Evolutionary conservation across 2,797 vertebrate genomes (phyloP), one percentile per base, ranked within the genome.

Genomic region (Eremophila alpestris): DNA sequence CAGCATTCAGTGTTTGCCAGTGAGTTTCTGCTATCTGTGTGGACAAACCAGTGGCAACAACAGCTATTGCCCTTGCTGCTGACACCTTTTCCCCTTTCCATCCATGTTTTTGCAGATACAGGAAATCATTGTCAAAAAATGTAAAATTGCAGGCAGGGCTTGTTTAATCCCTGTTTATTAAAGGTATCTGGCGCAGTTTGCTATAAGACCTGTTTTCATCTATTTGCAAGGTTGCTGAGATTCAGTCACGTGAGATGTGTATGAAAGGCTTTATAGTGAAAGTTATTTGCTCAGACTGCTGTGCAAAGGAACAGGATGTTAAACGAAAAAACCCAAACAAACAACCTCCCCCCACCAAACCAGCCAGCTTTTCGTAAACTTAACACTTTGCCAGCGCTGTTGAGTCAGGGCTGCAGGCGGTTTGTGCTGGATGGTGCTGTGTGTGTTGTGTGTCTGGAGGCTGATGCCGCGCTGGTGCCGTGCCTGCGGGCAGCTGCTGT

Each of bases 201-300:
- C 58, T 75, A 0, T 26, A 32, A 83, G 43, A 75, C 30, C 8
- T 20, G 6, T 45, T 91, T 73, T 67, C 41, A 52, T 62, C 63
- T 51, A 0, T 38, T 77, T 40, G 73, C 36, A 75, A 22, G 29
- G 63, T 87, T 80, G 17, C 63, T 63, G 48, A 77, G 56, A 23
- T 79, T 56, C 3, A 6, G 7, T 32, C 12, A 1, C 1, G 8
- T 1, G 2, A 75, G 48, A 32, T 38, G 16, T 34, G 40, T 55
- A 22, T 78, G 30, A 86, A 89, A 43, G 5, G 3, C 34, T 34
- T 6, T 10, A 3, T 2, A 74, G 14, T 56, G 63, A 59, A 68
- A 87, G 43, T 55, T 13, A 26, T 5, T 83, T 56, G 26, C 38
- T 87, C 26, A 15, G 60, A 19, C 68, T 58, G 38, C 48, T 80